A percentile compares a stretch with the other conserved stretches of the same genome.
Evolutionary conservation across 2,113 vertebrate species (phyloP).

Genomic region (Proterorhinus semilunaris): DNA sequence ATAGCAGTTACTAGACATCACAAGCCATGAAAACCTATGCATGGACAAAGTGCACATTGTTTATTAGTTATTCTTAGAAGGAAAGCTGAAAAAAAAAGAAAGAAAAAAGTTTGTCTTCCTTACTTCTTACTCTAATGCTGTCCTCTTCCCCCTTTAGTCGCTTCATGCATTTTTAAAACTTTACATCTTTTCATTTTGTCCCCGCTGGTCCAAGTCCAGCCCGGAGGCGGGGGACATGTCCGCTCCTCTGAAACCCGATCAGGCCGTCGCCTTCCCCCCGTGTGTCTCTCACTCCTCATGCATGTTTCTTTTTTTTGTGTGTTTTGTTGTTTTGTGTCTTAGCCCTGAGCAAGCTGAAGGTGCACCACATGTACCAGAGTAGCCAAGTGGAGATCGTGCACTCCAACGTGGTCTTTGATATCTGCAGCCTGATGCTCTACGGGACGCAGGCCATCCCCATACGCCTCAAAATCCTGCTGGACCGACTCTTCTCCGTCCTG

Average conservation of each 20-base stretch:
- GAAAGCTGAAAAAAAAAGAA: too few relatives aligned
- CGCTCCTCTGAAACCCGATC: slow-evolving; percentile 1
- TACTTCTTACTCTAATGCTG: background rate
- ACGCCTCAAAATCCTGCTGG: slow-evolving; percentile 95
- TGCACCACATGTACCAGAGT: slow-evolving; percentile 87
- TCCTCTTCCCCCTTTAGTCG: background rate
- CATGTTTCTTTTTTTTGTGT: slow-evolving; percentile 4
- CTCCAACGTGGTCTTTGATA: slow-evolving; percentile 96
- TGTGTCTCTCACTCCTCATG: background rate
- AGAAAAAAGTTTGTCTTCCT: slow-evolving; percentile 1
- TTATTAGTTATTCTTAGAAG: too few relatives aligned
- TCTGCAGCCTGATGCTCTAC: slow-evolving; percentile 97
- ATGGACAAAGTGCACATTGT: too few relatives aligned
- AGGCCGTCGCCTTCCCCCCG: background rate
- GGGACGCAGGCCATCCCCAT: slow-evolving; percentile 95
- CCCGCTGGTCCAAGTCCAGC: background rate
- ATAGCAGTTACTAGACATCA: too few relatives aligned
- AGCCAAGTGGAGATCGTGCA: slow-evolving; percentile 98
- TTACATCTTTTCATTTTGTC: background rate
- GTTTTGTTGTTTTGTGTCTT: slow-evolving; percentile 40
- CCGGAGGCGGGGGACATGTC: background rate
- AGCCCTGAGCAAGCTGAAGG: slow-evolving; percentile 95
- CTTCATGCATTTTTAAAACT: background rate
- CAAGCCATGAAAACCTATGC: too few relatives aligned
- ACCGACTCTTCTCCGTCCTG: slow-evolving; percentile 95